A percentile compares a stretch with the other conserved stretches of the same genome.
phyloP scores from a whole-genome alignment of 1,140 invertebrate species.

The Tyrophagus putrescentiae region DNA sequence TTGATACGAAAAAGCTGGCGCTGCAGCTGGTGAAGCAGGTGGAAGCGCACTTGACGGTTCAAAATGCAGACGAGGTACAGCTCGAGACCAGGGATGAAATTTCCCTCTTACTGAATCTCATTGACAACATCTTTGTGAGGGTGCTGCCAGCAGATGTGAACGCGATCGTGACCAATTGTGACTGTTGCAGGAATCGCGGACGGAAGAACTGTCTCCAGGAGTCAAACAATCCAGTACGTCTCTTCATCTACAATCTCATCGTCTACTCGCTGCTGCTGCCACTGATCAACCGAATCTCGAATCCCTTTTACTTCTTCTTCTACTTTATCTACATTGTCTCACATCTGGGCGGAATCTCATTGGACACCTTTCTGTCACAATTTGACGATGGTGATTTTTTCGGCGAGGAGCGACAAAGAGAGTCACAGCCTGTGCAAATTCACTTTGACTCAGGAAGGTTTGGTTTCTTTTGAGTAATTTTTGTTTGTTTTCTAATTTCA shows the following conservation, averaged over 20 bases:
- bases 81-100: neutral
- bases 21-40: neutral
- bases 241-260: constrained; percentile 7
- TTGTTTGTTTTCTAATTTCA: neutral
- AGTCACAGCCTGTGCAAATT: neutral
- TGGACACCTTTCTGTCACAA: neutral
- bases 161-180: constrained; percentile 10
- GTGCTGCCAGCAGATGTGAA: constrained; percentile 5
- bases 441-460: neutral
- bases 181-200: neutral
- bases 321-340: neutral
- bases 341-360: neutral
- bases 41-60: neutral
- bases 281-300: neutral
- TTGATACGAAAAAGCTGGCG: neutral
- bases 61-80: neutral
- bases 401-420: neutral
- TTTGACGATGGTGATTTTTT: neutral
- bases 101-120: neutral
- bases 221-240: neutral
- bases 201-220: neutral
- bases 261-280: neutral
- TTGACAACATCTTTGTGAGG: neutral
- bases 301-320: constrained; percentile 3
- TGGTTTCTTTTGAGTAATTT: neutral